phyloP scores from a whole-genome alignment of 2,113 vertebrate genomes.

The Stigmatopora argus region DNA sequence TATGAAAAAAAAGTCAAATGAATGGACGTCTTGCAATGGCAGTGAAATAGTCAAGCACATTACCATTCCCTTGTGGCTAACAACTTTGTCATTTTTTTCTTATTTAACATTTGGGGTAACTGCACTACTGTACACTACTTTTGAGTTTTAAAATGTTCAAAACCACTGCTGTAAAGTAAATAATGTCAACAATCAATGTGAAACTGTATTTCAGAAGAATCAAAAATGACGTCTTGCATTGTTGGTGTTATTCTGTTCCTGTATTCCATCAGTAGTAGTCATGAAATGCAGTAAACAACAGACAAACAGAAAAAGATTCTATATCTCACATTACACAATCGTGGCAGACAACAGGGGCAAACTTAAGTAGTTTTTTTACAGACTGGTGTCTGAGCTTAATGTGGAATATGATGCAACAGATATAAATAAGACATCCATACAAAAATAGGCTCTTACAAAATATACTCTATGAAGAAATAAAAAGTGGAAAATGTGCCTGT shows the following conservation, averaged over 20 bases:
- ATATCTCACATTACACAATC: conserved; percentile 59
- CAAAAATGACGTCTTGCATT: conserved; percentile 41
- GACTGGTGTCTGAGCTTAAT: conserved; percentile 60
- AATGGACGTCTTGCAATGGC: too few relatives aligned
- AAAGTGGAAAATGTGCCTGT: conserved; percentile 77
- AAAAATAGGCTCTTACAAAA: conserved; percentile 99
- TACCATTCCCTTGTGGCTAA: too few relatives aligned
- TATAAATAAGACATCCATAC: conserved; percentile 99
- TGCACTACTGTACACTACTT: too few relatives aligned
- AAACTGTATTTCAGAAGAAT: conserved; percentile 19
- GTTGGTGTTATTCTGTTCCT: conserved; percentile 67
- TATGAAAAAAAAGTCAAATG: too few relatives aligned
- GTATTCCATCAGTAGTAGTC: conserved; percentile 70
- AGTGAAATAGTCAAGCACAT: too few relatives aligned
- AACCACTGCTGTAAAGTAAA: background rate
- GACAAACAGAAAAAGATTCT: conserved; percentile 55
- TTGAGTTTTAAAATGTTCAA: too few relatives aligned
- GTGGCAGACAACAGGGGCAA: conserved; percentile 57
- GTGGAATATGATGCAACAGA: conserved; percentile 68
- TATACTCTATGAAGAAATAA: conserved; percentile 87
- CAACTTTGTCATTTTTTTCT: too few relatives aligned
- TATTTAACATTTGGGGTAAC: too few relatives aligned
- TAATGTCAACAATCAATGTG: background rate
- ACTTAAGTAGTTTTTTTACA: conserved; percentile 52
- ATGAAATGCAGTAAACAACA: conserved; percentile 71